Conservation (phyloP, 2,797 vertebrate species). For the Falco columbarius region DNA sequence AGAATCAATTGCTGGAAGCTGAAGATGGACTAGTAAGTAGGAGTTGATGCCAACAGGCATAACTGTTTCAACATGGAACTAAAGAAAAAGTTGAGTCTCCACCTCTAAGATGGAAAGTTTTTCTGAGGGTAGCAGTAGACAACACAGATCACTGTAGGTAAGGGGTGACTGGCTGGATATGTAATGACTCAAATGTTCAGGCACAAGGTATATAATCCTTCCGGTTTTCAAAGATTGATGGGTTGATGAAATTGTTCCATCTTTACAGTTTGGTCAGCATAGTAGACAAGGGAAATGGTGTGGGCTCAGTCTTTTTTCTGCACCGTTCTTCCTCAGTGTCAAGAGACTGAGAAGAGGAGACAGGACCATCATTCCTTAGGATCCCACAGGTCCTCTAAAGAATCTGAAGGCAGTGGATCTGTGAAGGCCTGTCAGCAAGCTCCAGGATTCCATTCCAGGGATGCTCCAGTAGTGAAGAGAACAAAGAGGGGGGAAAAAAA, state of each 20-base stretch:
- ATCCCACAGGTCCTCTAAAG: constrained; percentile 33
- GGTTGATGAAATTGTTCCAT: constrained; percentile 18
- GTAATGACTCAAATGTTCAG: not conserved
- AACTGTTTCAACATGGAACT: not conserved
- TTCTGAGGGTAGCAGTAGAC: not conserved
- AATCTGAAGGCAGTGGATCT: constrained; percentile 43
- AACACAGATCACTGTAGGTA: not conserved
- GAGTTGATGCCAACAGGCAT: not conserved
- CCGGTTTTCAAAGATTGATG: not conserved
- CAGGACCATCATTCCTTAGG: constrained; percentile 47
- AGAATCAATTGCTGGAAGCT: not conserved
- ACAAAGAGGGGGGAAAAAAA: not conserved
- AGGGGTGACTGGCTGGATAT: not conserved
- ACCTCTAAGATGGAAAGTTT: not conserved
- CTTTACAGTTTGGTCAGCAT: constrained; percentile 40
- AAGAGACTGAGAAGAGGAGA: constrained; percentile 65
- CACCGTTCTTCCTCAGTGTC: constrained; percentile 62
- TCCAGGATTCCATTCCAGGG: not conserved
- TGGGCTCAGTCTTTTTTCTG: constrained; percentile 58
- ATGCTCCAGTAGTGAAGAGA: not conserved
- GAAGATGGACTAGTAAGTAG: not conserved
- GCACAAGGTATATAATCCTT: not conserved
- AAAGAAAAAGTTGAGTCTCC: not conserved
- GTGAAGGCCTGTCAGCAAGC: constrained; percentile 25
- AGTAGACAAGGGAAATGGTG: constrained; percentile 37